Base-by-base conservation (phyloP, 2,888 invertebrate genomes). In the Heliconius charithonia region DNA sequence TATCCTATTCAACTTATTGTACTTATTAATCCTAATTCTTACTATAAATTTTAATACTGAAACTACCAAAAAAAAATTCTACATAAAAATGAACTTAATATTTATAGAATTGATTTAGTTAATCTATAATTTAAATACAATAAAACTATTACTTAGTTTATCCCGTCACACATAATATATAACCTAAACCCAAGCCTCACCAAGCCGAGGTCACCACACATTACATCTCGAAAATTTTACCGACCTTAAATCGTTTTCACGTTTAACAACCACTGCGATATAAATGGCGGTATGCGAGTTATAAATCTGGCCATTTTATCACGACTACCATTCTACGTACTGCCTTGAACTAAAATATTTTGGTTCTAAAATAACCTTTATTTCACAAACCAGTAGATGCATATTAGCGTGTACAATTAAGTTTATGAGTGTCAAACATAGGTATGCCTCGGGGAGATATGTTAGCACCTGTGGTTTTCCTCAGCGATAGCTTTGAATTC, bases 301-400 rank as follows among this genome's bases (percentile, higher is more conserved):
- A 93, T 93, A 93, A 93, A 93, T 93, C 90, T 89, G 84, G 77
- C 83, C 89, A 87, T 90, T 92, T 91, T 92, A 93, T 93, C 93
- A 92, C 92, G 87, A 84, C 85, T 86, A 86, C 89, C 88, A 78
- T 83, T 81, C 83, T 83, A 84, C 83, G 85, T 85, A 80, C 84
- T 85, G 7, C 66, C n/a, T 45, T 29, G 16, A 9, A 32, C 4
- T 10, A 51, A 65, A 77, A 76, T 41, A 51, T 25, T 16, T 37
- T 13, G 62, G 77, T 12, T 59, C 45, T 12, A 80, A 72, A 76
- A 27, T 77, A 69, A 56, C 19, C 79, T 62, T 72, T 80, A 80
- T 59, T 16, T 1, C 10, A 10, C 25, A 13, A 10, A 13, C 0
- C n/a, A 41, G 19, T 76, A 80, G 45, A 16, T 29, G 37, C 25